Percentiles rank a stretch among this genome's conserved stretches.
phyloP scores from a whole-genome alignment of 2,888 invertebrate species.

The Antheraea assamensis region DNA sequence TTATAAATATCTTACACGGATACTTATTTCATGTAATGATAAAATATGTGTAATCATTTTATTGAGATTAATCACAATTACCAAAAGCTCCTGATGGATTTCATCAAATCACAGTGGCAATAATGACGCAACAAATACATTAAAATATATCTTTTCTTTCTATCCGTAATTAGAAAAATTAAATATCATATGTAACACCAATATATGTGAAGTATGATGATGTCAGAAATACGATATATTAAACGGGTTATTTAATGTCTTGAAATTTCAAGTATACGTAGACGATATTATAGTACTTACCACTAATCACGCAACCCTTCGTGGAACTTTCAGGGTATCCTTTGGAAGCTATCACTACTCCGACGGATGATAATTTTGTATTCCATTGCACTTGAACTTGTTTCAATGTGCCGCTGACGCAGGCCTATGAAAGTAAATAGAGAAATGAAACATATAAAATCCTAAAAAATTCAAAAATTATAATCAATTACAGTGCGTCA shows the following conservation, averaged over 20 bases:
- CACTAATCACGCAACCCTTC: conserved; percentile 93
- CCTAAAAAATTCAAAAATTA: no score
- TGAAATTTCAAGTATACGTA: not conserved
- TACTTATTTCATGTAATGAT: not conserved
- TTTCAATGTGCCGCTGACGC: conserved; percentile 85
- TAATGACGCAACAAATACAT: not conserved
- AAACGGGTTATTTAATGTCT: not conserved
- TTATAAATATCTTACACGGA: no score
- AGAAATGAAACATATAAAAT: not conserved
- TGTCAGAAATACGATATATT: not conserved
- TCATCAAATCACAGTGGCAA: not conserved
- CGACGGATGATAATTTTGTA: conserved; percentile 87
- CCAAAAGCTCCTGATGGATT: not conserved
- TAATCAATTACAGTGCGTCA: not conserved
- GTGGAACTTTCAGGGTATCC: conserved; percentile 96
- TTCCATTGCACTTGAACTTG: conserved; percentile 85
- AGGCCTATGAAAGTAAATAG: conserved; percentile 73
- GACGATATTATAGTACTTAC: conserved; percentile 59
- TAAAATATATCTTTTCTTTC: not conserved
- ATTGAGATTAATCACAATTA: not conserved
- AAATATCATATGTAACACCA: not conserved
- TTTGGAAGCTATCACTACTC: conserved; percentile 95
- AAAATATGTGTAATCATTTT: not conserved
- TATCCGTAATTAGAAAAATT: not conserved
- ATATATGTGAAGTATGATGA: not conserved